Evolutionary conservation across 2,113 vertebrate genomes (phyloP).

Genomic region (Pterocles gutturalis): DNA sequence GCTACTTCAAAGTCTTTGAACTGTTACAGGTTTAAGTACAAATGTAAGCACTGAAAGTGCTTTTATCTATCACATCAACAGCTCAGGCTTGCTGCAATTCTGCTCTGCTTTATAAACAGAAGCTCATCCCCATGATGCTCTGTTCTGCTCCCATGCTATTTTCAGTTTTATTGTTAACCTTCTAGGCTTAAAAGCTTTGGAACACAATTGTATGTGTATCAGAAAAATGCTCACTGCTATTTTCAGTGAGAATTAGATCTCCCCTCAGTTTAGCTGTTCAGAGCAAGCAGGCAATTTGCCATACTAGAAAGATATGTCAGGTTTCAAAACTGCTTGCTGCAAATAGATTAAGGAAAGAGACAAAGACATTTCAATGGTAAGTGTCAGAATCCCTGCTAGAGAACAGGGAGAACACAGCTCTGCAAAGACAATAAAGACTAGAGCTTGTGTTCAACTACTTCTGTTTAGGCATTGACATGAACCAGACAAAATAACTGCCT

Average conservation of each 20-base stretch:
- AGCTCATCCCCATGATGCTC: background rate
- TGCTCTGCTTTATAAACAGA: background rate
- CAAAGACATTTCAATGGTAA: background rate
- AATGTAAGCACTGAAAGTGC: background rate
- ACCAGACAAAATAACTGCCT: background rate
- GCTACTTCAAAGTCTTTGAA: background rate
- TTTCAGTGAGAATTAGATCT: background rate
- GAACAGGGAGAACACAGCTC: background rate
- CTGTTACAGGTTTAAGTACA: background rate
- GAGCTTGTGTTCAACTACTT: background rate
- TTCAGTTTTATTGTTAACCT: background rate
- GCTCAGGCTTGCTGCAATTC: background rate
- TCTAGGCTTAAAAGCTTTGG: background rate
- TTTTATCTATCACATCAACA: background rate
- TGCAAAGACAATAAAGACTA: background rate
- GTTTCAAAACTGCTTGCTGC: background rate
- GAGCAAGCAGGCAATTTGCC: background rate
- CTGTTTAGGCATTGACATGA: background rate
- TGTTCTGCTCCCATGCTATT: background rate
- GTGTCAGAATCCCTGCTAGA: background rate
- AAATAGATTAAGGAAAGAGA: background rate
- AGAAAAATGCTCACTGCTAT: background rate
- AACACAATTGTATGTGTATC: background rate
- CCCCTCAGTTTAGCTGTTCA: background rate
- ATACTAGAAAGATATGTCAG: background rate